Conservation (phyloP, 2,888 invertebrate species). For the Crossocerus cetratus region DNA sequence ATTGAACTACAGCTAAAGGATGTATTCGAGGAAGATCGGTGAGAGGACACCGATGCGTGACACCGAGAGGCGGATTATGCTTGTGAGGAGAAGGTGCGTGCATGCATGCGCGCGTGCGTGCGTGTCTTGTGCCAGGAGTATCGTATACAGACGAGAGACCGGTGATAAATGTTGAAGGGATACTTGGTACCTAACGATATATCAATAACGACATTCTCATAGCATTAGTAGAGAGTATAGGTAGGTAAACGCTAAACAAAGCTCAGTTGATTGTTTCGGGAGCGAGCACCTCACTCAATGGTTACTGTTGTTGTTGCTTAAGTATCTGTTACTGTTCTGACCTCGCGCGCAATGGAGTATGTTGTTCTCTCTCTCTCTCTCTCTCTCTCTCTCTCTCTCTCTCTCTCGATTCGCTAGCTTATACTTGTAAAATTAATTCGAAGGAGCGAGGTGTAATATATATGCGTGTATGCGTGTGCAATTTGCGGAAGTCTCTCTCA, state of each 20-base stretch:
- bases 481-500: conserved; percentile 44
- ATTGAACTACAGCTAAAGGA: not conserved
- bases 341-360: not conserved
- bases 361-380: conserved; percentile 11
- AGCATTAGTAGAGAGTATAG: conserved; percentile 52
- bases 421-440: conserved; percentile 54
- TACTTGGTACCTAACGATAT: conserved; percentile 38
- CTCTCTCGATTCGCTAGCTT: conserved; percentile 44
- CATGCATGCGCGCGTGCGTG: not conserved
- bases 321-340: conserved; percentile 8
- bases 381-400: no score
- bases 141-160: conserved; percentile 18
- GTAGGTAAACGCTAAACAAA: conserved; percentile 71
- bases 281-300: conserved; percentile 57
- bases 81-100: not conserved
- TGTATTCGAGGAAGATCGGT: not conserved
- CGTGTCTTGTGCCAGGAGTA: conserved; percentile 1
- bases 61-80: not conserved
- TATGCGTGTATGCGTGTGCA: conserved; percentile 45
- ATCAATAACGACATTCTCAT: conserved; percentile 45
- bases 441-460: conserved; percentile 54
- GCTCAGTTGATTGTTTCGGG: conserved; percentile 75
- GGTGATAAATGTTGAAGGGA: conserved; percentile 27
- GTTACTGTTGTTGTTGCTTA: conserved; percentile 14
- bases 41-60: not conserved